These are phyloP conservation scores for Nautilus pompilius DNA, from an alignment of 1,140 invertebrate species.

Conservation along the genomic window DNA sequence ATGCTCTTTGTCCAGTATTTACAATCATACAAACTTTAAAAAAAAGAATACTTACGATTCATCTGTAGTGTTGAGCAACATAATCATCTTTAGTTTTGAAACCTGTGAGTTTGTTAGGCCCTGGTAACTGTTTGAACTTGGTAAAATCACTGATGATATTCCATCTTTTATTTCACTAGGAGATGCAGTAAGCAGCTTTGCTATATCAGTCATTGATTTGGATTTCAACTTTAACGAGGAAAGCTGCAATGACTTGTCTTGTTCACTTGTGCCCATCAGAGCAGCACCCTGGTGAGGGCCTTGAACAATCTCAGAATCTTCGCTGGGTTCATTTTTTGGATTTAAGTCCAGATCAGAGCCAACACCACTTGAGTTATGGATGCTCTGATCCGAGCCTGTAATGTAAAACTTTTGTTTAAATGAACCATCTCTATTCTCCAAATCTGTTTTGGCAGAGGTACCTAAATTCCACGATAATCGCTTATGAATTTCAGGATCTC, in stretches of 20 bases:
- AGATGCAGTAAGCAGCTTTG: slow-evolving; percentile 29
- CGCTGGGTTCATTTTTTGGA: slow-evolving; percentile 49
- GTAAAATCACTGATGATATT: slow-evolving; percentile 58
- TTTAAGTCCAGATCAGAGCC: slow-evolving; percentile 59
- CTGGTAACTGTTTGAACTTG: slow-evolving; percentile 32
- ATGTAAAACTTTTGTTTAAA: slow-evolving; percentile 21
- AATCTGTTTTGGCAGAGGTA: slow-evolving; percentile 26
- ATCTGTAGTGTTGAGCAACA: slow-evolving; percentile 56
- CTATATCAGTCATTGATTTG: slow-evolving; percentile 47
- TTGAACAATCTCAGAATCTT: slow-evolving; percentile 18
- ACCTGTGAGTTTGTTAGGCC: slow-evolving; percentile 48
- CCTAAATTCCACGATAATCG: slow-evolving; percentile 67
- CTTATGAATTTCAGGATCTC: slow-evolving; percentile 65
- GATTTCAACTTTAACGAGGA: slow-evolving; percentile 19
- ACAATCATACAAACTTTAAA: too few relatives aligned
- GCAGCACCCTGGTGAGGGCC: not conserved
- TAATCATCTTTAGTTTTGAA: slow-evolving; percentile 56
- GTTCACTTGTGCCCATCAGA: not conserved
- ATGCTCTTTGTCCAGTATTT: too few relatives aligned
- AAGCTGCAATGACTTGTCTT: not conserved
- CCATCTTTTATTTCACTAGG: slow-evolving; percentile 52
- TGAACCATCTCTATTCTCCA: slow-evolving; percentile 20
- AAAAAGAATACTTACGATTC: slow-evolving; percentile 6
- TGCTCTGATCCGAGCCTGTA: slow-evolving; percentile 52
- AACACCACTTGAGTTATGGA: slow-evolving; percentile 60